Conservation (phyloP, 2,888 invertebrate genomes). For the Pantelozetes paolii region DNA sequence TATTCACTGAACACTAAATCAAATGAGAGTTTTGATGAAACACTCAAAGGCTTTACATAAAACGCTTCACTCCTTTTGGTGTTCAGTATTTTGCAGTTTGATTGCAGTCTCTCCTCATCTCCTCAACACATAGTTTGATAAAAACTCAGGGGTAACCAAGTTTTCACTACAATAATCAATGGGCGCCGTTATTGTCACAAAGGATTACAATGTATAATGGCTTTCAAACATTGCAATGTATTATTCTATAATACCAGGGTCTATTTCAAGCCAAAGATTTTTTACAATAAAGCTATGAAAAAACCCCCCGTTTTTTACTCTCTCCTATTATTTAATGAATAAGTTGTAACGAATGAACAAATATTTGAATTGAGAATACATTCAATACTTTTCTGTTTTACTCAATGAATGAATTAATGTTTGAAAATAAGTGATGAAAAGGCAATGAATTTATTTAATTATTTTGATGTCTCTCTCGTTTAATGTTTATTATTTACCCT, state of each 20-base stretch:
- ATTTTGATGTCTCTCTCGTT: not conserved
- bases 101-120: not conserved
- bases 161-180: not conserved
- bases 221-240: too few relatives aligned
- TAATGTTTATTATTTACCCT: too few relatives aligned
- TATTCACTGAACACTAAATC: not conserved
- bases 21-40: not conserved
- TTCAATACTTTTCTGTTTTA: not conserved
- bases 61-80: not conserved
- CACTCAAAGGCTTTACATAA: too few relatives aligned
- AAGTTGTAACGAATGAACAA: conserved; percentile 29
- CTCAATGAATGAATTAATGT: not conserved
- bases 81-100: not conserved
- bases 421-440: not conserved
- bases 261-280: too few relatives aligned
- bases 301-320: not conserved
- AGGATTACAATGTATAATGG: too few relatives aligned
- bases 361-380: conserved; percentile 26
- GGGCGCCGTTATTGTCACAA: too few relatives aligned
- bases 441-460: not conserved
- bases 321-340: conserved; percentile 5
- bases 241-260: too few relatives aligned
- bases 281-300: too few relatives aligned
- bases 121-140: not conserved
- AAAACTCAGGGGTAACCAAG: not conserved